Evolutionary conservation across 2,888 invertebrate genomes (phyloP).

Genomic region (Terebella lapidaria): DNA sequence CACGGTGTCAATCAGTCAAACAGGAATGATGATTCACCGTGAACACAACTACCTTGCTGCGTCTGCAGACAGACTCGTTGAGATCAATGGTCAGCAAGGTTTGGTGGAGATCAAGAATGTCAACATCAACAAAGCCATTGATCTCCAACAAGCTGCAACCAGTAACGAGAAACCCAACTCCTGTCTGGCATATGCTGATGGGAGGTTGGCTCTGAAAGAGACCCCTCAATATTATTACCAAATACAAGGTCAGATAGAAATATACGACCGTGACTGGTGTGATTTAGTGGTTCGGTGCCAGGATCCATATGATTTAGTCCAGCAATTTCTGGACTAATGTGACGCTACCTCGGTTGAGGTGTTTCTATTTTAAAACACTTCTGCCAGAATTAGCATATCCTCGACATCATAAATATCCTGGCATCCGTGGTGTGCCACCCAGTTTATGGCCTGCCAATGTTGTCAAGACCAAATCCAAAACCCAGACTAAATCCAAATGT

Average conservation of each 20-base stretch:
- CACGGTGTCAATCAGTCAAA: background rate
- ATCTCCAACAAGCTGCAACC: background rate
- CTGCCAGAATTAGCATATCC: background rate
- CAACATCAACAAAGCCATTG: background rate
- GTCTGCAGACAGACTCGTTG: background rate
- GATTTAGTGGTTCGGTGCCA: background rate
- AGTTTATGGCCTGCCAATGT: too few relatives aligned
- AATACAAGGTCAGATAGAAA: background rate
- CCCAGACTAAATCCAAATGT: too few relatives aligned
- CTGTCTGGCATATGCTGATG: background rate
- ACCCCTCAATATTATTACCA: background rate
- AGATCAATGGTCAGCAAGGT: background rate
- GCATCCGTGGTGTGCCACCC: too few relatives aligned
- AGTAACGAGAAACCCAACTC: background rate
- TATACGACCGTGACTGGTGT: background rate
- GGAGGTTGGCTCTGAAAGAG: background rate
- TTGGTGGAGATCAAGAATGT: background rate
- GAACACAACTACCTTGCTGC: background rate
- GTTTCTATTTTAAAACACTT: background rate
- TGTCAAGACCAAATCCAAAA: too few relatives aligned
- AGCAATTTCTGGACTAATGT: background rate
- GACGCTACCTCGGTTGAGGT: background rate
- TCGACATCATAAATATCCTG: background rate
- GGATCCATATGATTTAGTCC: background rate
- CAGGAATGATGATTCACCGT: background rate